Evolutionary conservation across 1,140 invertebrate species (phyloP).

Genomic region (Bradysia coprophila): DNA sequence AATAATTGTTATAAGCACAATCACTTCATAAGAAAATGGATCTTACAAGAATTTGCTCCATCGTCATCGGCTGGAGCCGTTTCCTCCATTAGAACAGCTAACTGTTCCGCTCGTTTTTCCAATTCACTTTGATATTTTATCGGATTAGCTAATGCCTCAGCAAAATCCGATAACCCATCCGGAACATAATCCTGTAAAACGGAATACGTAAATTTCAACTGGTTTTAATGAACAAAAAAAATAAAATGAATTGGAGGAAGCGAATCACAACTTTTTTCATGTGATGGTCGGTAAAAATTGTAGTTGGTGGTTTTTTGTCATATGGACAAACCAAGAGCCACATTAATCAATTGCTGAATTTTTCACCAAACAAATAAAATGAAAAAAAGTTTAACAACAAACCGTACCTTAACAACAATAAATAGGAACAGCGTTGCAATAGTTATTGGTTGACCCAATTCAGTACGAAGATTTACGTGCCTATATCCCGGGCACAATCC

Average conservation of each 20-base stretch:
- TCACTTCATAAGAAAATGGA: too few relatives aligned
- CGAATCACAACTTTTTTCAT: too few relatives aligned
- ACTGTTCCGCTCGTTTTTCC: constrained; percentile 80
- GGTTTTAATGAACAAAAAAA: background rate
- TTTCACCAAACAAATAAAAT: background rate
- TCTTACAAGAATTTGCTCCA: constrained; percentile 20
- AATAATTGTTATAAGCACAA: too few relatives aligned
- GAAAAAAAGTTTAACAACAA: background rate
- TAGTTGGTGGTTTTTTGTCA: too few relatives aligned
- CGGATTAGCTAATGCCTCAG: constrained; percentile 92
- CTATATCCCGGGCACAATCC: constrained; percentile 89
- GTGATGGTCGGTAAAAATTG: too few relatives aligned
- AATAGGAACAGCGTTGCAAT: constrained; percentile 81
- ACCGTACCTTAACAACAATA: constrained; percentile 65
- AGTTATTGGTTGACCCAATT: constrained; percentile 84
- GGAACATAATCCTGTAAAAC: constrained; percentile 72
- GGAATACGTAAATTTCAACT: background rate
- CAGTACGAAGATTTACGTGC: constrained; percentile 72
- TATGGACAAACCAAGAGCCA: background rate
- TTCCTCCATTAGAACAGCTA: constrained; percentile 78
- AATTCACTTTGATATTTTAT: constrained; percentile 90
- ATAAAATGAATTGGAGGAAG: too few relatives aligned
- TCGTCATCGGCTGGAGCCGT: constrained; percentile 33
- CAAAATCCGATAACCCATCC: constrained; percentile 81
- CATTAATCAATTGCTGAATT: background rate